Base-by-base conservation (phyloP, 2,113 vertebrate genomes). In the Arizona elegans region DNA sequence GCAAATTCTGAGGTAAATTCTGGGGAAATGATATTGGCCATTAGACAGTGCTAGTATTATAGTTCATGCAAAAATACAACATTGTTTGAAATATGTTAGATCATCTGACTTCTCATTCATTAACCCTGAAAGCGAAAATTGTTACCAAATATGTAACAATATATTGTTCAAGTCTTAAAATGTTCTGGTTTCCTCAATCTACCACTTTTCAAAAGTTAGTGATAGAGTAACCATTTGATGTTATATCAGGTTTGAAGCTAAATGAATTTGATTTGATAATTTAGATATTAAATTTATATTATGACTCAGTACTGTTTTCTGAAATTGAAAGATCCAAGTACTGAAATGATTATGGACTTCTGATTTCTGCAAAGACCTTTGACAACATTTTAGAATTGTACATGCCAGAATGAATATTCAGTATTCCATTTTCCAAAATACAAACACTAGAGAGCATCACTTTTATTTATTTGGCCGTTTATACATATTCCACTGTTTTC, bases 21-120 rank as follows among this genome's bases (percentile, higher is more conserved):
- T 93, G 91, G 87, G 89, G 90, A 93, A 0, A 93, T 75, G 90
- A 75, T 95, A 29, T 15, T 21, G 8, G 33, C 75, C 75, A 43
- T 81, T 81, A 43, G 2, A 81, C 75, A 43, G 43, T 81, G 75
- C 75, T 81, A 81, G 70, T 70, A n/a, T 75, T 33, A 75, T 81
- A 81, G 75, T 81, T 81, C 17, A 43, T 43, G 33, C 17, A 81
- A 81, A 81, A 43, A 81, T 92, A 87, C n/a, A n/a, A 52, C 29
- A 3, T 33, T 33, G 2, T 65, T n/a, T 62, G 43, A 47, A 62
- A 53, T 24, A 15, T 50, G 11, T 59, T 54, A 6, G 47, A 33
- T 92, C 47, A 65, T 59, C 33, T 81, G 75, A 81, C 75, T 19
- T 81, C n/a, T 81, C 33, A 23, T 81, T 43, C 43, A 81, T 81